Evolutionary conservation across 2,797 vertebrate species (phyloP).

Genomic region (Siniperca undulata): DNA sequence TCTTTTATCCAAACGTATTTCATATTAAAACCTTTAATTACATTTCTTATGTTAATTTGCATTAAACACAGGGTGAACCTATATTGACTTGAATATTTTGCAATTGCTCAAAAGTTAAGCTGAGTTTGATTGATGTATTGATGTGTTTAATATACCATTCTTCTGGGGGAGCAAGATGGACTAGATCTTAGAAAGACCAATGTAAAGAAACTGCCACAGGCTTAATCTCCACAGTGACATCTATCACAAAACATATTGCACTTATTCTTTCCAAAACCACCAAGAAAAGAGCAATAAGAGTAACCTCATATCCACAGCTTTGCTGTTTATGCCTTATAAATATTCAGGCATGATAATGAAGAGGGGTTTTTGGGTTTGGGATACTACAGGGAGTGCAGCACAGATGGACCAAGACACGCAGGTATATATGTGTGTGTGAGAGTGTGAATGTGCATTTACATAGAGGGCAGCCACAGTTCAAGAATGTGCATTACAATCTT

Average conservation of each 20-base stretch:
- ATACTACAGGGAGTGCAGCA: slow-evolving; percentile 60
- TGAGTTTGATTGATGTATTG: slow-evolving; percentile 32
- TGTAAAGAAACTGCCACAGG: background rate
- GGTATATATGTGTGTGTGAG: slow-evolving; percentile 14
- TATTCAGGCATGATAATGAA: slow-evolving; percentile 70
- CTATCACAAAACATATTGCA: background rate
- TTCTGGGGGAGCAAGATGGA: slow-evolving; percentile 20
- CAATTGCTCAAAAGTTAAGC: slow-evolving; percentile 11
- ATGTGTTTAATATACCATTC: slow-evolving; percentile 18
- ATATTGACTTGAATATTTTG: background rate
- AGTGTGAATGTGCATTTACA: slow-evolving; percentile 21
- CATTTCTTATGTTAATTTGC: slow-evolving; percentile 45
- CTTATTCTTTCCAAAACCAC: slow-evolving; percentile 15
- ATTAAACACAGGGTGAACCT: slow-evolving; percentile 34
- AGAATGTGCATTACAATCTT: slow-evolving; percentile 28
- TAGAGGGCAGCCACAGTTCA: slow-evolving; percentile 43
- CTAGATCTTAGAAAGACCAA: background rate
- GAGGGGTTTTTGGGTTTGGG: slow-evolving; percentile 56
- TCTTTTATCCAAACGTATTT: slow-evolving; percentile 54
- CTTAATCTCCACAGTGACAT: slow-evolving; percentile 2
- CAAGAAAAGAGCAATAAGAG: slow-evolving; percentile 13
- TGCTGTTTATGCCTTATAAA: slow-evolving; percentile 65
- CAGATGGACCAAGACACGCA: slow-evolving; percentile 61
- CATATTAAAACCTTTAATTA: slow-evolving; percentile 36
- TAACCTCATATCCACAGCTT: slow-evolving; percentile 61